Conservation (phyloP, 1,140 invertebrate species). For the Micrasema longulum region DNA sequence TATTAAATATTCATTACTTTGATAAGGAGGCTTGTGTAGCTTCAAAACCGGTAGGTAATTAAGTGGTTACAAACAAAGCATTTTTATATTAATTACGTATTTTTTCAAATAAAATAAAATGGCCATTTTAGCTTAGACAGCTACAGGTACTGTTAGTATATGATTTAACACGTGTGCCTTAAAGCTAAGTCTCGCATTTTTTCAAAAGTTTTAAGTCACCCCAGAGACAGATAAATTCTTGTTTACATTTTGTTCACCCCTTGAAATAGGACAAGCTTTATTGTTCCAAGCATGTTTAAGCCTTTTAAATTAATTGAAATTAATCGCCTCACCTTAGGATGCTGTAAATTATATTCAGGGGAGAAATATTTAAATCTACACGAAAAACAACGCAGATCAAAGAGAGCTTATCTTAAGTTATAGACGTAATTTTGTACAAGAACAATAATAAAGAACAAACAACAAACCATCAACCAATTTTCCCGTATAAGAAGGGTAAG, state of each 20-base stretch:
- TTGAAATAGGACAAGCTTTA: slow-evolving; percentile 26
- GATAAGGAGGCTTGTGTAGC: too few species aligned
- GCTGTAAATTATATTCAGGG: neutral
- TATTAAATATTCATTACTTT: too few species aligned
- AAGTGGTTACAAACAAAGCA: too few species aligned
- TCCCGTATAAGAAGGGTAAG: too few species aligned
- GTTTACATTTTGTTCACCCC: slow-evolving; percentile 29
- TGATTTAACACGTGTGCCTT: neutral
- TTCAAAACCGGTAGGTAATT: too few species aligned
- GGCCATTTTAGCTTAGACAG: too few species aligned
- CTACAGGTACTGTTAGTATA: slow-evolving; percentile 3
- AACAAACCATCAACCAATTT: too few species aligned
- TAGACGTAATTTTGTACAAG: too few species aligned
- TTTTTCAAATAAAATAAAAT: too few species aligned
- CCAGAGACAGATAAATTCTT: slow-evolving; percentile 27
- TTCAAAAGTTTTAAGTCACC: slow-evolving; percentile 11
- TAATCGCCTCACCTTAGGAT: slow-evolving; percentile 17
- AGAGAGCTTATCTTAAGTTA: too few species aligned
- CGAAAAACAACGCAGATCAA: neutral
- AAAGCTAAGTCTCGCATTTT: slow-evolving; percentile 3
- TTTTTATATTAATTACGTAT: too few species aligned
- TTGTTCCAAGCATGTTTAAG: slow-evolving; percentile 25
- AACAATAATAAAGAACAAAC: too few species aligned
- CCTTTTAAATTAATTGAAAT: slow-evolving; percentile 35
- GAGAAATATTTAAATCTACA: slow-evolving; percentile 7